Conservation (phyloP, 1,140 invertebrate species). For the Geopemphigus sp. region DNA sequence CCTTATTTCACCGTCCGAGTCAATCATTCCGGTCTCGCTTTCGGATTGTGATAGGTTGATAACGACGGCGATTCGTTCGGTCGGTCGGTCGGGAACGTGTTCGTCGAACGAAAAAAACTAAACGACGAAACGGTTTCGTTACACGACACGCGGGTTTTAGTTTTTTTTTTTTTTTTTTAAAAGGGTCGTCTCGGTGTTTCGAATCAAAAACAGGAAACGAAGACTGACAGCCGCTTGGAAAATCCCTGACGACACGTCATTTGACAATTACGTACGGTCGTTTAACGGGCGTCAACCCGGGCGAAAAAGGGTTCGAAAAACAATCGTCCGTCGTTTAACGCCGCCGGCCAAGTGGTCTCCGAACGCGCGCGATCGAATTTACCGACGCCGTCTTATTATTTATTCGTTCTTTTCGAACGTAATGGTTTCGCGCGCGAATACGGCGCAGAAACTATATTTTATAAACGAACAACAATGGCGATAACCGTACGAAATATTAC, state of each 20-base stretch:
- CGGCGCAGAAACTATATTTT: background rate
- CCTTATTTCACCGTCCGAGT: background rate
- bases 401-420: background rate
- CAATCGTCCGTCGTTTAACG: background rate
- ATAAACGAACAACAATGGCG: background rate
- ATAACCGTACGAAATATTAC: background rate
- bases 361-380: background rate
- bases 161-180: background rate
- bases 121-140: background rate
- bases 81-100: background rate
- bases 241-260: constrained; percentile 34
- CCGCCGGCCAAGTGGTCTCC: background rate
- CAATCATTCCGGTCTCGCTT: background rate
- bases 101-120: background rate
- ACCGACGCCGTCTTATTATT: background rate
- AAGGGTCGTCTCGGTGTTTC: constrained; percentile 15
- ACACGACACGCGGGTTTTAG: background rate
- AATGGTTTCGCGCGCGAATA: background rate
- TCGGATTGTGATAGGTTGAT: background rate
- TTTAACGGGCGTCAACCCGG: constrained; percentile 8
- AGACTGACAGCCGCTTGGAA: constrained; percentile 43
- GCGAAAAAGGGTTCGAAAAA: background rate
- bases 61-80: background rate
- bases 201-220: constrained; percentile 46
- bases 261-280: background rate